Base-by-base conservation (phyloP, 1,140 invertebrate genomes). In the Ceratoteleas bidentatus region DNA sequence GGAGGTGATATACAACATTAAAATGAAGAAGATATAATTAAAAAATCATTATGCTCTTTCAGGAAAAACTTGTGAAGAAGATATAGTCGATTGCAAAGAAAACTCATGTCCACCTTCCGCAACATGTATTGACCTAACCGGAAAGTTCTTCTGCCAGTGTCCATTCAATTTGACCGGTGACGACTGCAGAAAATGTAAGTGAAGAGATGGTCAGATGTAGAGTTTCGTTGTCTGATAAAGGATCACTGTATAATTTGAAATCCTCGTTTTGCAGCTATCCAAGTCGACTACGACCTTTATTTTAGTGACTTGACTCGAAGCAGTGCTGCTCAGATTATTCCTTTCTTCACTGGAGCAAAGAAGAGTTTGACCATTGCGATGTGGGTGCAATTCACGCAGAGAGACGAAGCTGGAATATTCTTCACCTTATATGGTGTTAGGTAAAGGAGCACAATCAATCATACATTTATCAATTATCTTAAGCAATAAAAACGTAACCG, bases 141-240 rank as follows among this genome's bases (percentile, higher is more conserved):
- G 96, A 81, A 95, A 95, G 86, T 98, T 98, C 92, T 97, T 98
- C 87, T 99, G 98, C 86, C 96, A 98, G 88, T 99, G 97, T 93
- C 97, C 97, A 36, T 98, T 98, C 90, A 98, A 99, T 87, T 93
- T 98, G 76, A 99, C 98, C 61, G 98, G 98, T 45, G 97, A 98
- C 88, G 97, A 98, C 86, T 99, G 98, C 84, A 94, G 98, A 89
- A 99, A 99, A 93, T 95, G 96, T 95, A 93, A 93, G n/a, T n/a
- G n/a, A n/a, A n/a, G n/a, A n/a, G n/a, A n/a, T n/a, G n/a, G n/a
- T n/a, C n/a, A n/a, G n/a, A n/a, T n/a, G n/a, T n/a, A n/a, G n/a
- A n/a, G n/a, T n/a, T n/a, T n/a, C n/a, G n/a, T n/a, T n/a, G n/a
- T n/a, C n/a, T n/a, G n/a, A n/a, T n/a, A n/a, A n/a, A n/a, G n/a